Evolutionary conservation across 2,797 vertebrate genomes (phyloP).

Genomic region (Dryobates pubescens): DNA sequence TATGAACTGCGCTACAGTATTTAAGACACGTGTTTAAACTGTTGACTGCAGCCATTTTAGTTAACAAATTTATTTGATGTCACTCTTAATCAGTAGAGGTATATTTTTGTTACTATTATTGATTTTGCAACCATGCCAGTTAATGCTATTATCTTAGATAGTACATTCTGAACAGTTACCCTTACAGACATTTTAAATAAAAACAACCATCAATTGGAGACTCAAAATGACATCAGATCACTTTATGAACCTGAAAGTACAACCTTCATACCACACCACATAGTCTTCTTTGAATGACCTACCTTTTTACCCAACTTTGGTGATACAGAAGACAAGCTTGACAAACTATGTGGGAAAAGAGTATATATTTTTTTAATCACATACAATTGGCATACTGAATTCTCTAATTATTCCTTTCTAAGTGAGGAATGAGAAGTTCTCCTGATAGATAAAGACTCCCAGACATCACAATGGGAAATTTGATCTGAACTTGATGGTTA

Average conservation of each 20-base stretch:
- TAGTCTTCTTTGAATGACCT: constrained; percentile 49
- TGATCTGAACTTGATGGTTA: constrained; percentile 5
- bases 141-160: constrained; percentile 73
- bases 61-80: constrained; percentile 75
- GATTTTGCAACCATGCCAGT: constrained; percentile 76
- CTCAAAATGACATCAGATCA: constrained; percentile 74
- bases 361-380: neutral
- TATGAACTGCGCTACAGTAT: constrained; percentile 32
- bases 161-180: constrained; percentile 69
- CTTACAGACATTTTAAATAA: constrained; percentile 78
- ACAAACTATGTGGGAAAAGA: constrained; percentile 10
- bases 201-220: constrained; percentile 74
- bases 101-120: constrained; percentile 77
- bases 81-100: constrained; percentile 73
- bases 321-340: neutral
- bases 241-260: constrained; percentile 65
- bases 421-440: constrained; percentile 31
- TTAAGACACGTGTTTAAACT: constrained; percentile 50
- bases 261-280: constrained; percentile 20
- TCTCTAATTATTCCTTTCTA: constrained; percentile 9
- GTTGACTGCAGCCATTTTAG: constrained; percentile 67
- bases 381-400: neutral
- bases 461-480: neutral
- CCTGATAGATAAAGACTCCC: neutral
- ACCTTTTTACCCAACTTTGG: constrained; percentile 21